A percentile compares a stretch with the other conserved stretches of the same genome.
These are phyloP conservation scores for Nothobranchius furzeri DNA, from an alignment of 2,113 vertebrate species.

Conservation along the genomic window DNA sequence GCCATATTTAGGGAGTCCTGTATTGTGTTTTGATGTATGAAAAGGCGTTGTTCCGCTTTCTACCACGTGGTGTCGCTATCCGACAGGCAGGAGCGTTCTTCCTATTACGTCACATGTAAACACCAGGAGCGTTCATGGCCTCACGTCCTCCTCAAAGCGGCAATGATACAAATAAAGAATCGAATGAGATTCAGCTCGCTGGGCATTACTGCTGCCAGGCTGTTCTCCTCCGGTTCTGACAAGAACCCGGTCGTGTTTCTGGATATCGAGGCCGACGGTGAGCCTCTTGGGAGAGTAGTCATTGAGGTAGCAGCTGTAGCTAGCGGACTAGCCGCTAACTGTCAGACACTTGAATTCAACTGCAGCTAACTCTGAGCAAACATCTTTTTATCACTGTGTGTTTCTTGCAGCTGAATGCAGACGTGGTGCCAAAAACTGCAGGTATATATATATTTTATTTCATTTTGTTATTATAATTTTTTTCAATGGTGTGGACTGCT, in stretches of 20 bases:
- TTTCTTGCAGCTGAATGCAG: slow-evolving; percentile 85
- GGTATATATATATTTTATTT: slow-evolving; percentile 73
- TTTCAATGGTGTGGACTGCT: no score
- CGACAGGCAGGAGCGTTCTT: background rate
- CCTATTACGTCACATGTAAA: slow-evolving; percentile 50
- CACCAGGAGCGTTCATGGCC: slow-evolving; percentile 3
- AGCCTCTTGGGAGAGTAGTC: slow-evolving; percentile 85
- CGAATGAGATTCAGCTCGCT: slow-evolving; percentile 66
- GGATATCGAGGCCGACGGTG: slow-evolving; percentile 86
- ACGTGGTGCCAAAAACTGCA: slow-evolving; percentile 91
- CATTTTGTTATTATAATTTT: no score
- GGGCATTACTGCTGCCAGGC: slow-evolving; percentile 57
- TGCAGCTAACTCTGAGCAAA: background rate
- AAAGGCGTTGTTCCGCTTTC: background rate
- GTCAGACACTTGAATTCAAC: background rate
- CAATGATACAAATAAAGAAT: slow-evolving; percentile 74
- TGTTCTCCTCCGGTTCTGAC: slow-evolving; percentile 56
- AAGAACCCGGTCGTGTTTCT: slow-evolving; percentile 86
- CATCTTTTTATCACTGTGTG: background rate
- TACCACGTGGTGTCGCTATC: slow-evolving; percentile 44
- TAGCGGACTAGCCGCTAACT: slow-evolving; percentile 13
- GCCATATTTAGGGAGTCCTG: no score
- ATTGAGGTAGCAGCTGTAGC: slow-evolving; percentile 82
- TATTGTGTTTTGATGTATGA: no score
- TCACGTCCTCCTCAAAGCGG: background rate